Evolutionary conservation across 2,888 invertebrate species (phyloP).

Genomic region (Orchesellides sinensis): DNA sequence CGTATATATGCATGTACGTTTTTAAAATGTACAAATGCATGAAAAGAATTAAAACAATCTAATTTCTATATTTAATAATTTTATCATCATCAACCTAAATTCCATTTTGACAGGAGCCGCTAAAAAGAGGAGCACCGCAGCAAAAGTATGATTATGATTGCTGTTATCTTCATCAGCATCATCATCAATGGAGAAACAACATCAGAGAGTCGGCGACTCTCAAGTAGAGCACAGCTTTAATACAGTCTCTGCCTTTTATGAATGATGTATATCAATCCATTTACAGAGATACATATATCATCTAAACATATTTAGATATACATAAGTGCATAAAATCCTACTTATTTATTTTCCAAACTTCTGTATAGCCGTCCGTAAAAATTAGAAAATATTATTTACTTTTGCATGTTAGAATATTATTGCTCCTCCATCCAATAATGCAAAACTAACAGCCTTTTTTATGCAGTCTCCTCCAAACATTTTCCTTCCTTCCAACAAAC

Average conservation of each 20-base stretch:
- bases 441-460: too few relatives aligned
- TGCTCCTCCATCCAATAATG: too few relatives aligned
- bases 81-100: slow-evolving; percentile 39
- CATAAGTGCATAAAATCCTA: too few relatives aligned
- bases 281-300: too few relatives aligned
- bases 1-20: too few relatives aligned
- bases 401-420: too few relatives aligned
- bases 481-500: too few relatives aligned
- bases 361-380: slow-evolving; percentile 37
- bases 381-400: slow-evolving; percentile 36
- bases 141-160: neutral
- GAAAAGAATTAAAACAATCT: slow-evolving; percentile 1
- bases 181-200: neutral
- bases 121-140: slow-evolving; percentile 25
- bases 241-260: too few relatives aligned
- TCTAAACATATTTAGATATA: too few relatives aligned
- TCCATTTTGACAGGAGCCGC: slow-evolving; percentile 49
- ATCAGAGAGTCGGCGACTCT: neutral
- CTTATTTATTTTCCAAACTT: slow-evolving; percentile 38
- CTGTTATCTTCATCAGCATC: neutral
- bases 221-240: too few relatives aligned
- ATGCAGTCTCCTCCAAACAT: too few relatives aligned
- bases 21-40: neutral
- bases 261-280: too few relatives aligned
- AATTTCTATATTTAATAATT: slow-evolving; percentile 43